Percentiles rank a stretch among this genome's conserved stretches.
phyloP scores from a whole-genome alignment of 2,888 invertebrate species.

The Meta bourneti region DNA sequence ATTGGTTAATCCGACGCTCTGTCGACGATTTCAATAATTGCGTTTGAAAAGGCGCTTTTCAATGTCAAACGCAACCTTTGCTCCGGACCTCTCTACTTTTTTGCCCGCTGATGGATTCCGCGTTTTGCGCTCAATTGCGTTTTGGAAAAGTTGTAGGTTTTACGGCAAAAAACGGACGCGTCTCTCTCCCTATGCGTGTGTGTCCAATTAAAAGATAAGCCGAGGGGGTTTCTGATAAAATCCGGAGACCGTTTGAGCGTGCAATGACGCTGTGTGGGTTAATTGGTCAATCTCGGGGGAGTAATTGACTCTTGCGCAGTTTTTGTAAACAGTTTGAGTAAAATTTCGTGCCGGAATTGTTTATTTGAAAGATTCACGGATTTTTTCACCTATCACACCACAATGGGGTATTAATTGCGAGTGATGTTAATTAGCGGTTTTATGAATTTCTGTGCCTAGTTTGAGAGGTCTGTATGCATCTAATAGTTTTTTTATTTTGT shows the following conservation, averaged over 20 bases:
- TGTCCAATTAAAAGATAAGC: slow-evolving; percentile 57
- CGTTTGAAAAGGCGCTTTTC: neutral
- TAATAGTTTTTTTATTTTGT: neutral
- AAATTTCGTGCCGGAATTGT: neutral
- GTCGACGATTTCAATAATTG: slow-evolving; percentile 28
- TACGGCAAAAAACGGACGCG: neutral
- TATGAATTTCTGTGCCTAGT: neutral
- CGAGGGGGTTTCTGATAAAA: neutral
- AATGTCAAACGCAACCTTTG: neutral
- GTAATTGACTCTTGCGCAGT: slow-evolving; percentile 36
- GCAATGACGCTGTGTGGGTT: slow-evolving; percentile 14
- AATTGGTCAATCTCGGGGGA: slow-evolving; percentile 53
- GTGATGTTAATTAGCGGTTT: slow-evolving; percentile 35
- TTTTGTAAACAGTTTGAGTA: slow-evolving; percentile 2
- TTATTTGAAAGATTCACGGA: slow-evolving; percentile 13
- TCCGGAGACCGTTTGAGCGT: slow-evolving; percentile 23
- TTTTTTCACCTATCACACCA: neutral
- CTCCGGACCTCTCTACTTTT: slow-evolving; percentile 25
- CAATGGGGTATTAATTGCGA: slow-evolving; percentile 12
- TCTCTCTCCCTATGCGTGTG: slow-evolving; percentile 13
- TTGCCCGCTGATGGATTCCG: slow-evolving; percentile 9
- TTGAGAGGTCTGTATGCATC: neutral
- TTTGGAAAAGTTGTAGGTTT: slow-evolving; percentile 16
- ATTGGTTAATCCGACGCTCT: slow-evolving; percentile 46
- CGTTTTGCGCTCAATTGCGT: slow-evolving; percentile 48